Percentiles rank a stretch among this genome's conserved stretches.
Evolutionary conservation across 2,888 invertebrate species (phyloP).

Genomic region (Oscheius myriophilus): DNA sequence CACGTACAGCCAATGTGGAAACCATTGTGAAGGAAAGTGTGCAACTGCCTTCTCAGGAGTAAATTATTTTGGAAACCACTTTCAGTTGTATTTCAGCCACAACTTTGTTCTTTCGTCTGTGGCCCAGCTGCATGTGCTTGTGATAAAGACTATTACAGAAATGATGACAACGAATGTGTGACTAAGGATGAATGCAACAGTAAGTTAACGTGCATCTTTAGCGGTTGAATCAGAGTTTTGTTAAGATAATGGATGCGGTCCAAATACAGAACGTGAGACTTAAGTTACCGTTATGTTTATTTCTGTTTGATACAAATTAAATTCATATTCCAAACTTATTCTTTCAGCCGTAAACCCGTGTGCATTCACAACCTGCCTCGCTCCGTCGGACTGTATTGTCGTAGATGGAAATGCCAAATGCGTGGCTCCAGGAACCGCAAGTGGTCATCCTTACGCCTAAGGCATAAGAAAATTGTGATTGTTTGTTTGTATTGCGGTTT

Average conservation of each 20-base stretch:
- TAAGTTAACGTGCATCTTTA: not conserved
- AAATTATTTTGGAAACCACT: too few species aligned
- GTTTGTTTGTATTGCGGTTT: too few species aligned
- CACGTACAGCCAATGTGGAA: conserved; percentile 11
- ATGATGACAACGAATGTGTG: conserved; percentile 15
- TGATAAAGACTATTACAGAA: not conserved
- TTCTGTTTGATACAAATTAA: too few species aligned
- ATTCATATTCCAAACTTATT: too few species aligned
- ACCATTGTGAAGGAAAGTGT: conserved; percentile 20
- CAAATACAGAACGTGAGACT: too few species aligned
- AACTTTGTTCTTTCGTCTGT: conserved; percentile 16
- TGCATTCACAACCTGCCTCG: not conserved
- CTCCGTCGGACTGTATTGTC: conserved; percentile 8
- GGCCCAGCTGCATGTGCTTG: conserved; percentile 13
- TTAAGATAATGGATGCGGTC: too few species aligned
- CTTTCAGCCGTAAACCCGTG: conserved; percentile 10
- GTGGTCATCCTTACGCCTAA: too few species aligned
- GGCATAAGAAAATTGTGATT: too few species aligned
- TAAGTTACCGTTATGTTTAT: too few species aligned
- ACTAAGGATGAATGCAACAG: not conserved
- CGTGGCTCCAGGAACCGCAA: not conserved
- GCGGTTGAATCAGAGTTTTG: too few species aligned
- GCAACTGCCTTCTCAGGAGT: not conserved
- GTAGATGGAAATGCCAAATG: conserved; percentile 5
- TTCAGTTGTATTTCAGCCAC: too few species aligned